These are phyloP conservation scores for Phenganax subtilis DNA, from an alignment of 92 coral and sea anemone species.

Conservation along the genomic window DNA sequence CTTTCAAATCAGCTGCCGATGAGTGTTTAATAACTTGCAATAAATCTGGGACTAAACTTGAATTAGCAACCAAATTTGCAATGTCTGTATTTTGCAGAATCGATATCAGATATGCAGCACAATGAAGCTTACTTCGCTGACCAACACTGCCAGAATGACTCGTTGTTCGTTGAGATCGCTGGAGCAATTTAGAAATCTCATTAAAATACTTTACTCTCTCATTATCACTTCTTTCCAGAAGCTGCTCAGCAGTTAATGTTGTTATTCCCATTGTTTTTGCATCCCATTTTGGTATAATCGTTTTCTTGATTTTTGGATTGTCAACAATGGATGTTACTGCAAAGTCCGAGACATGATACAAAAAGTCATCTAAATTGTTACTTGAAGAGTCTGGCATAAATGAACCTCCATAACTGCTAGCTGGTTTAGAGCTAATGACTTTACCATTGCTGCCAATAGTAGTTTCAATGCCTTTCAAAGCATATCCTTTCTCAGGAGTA, in stretches of 20 bases:
- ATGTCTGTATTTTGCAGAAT: constrained; percentile 76
- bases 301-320: constrained; percentile 81
- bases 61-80: constrained; percentile 75
- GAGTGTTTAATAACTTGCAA: constrained; percentile 72
- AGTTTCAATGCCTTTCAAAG: not conserved
- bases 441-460: not conserved
- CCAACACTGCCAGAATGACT: constrained; percentile 61
- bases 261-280: constrained; percentile 76
- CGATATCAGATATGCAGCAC: constrained; percentile 72
- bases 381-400: constrained; percentile 20
- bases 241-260: constrained; percentile 75
- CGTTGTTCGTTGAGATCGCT: constrained; percentile 51
- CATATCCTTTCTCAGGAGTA: constrained; percentile 4
- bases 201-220: constrained; percentile 60
- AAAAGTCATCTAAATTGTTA: constrained; percentile 45
- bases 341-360: constrained; percentile 82
- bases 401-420: constrained; percentile 5
- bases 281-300: constrained; percentile 76
- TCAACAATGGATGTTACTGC: constrained; percentile 80
- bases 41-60: constrained; percentile 64
- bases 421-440: constrained; percentile 27
- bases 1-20: constrained; percentile 87
- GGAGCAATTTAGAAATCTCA: constrained; percentile 54
- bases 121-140: constrained; percentile 81
- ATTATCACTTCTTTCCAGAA: constrained; percentile 58